Base-by-base conservation (phyloP, 2,888 invertebrate genomes). In the Villa cingulata region DNA sequence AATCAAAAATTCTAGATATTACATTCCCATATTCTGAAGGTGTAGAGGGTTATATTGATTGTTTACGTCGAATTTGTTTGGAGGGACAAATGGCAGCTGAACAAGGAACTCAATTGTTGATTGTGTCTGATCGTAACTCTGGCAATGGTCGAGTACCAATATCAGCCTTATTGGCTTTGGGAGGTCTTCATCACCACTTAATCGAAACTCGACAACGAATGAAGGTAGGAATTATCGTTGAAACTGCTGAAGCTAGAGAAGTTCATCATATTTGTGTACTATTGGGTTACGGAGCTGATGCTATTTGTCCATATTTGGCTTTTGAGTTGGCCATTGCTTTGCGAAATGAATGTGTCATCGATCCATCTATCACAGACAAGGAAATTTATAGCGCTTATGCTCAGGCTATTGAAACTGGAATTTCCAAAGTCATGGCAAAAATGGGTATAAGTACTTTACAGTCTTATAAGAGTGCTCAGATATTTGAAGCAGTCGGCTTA, bases 391-490 rank as follows among this genome's bases (percentile, higher is more conserved):
- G 75, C 50, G 86, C 94, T 56, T 98, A 95, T 69, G 81, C 90
- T 38, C 83, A 85, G 55, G 92, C 96, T 37, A 84, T 88, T 63
- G 91, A 91, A 60, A 81, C 90, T 1, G 95, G 95, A 43, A 84
- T 89, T 56, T 80, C 85, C 43, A 92, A 92, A 70, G 90, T 79
- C 1, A 98, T 98, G 97, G 97, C 98, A 6, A 98, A 98, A 70
- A 98, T 98, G 98, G 98, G 98, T 48, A 98, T 98, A 62, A 95
- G 94, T 48, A 98, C 97, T 0, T 72, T 98, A 37, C 97, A 97
- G 66, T 96, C 95, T 0, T 98, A 98, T 71, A 97, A 96, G 73
- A 90, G 95, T 53, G 98, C 98, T 1, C 98, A 98, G 72, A 98
- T 98, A 59, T 98, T 98, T 64, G 98, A 98, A 70, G 96, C 96